A percentile compares a stretch with the other conserved stretches of the same genome.
phyloP scores from a whole-genome alignment of 1,140 invertebrate genomes.

The Drosophila cardini region DNA sequence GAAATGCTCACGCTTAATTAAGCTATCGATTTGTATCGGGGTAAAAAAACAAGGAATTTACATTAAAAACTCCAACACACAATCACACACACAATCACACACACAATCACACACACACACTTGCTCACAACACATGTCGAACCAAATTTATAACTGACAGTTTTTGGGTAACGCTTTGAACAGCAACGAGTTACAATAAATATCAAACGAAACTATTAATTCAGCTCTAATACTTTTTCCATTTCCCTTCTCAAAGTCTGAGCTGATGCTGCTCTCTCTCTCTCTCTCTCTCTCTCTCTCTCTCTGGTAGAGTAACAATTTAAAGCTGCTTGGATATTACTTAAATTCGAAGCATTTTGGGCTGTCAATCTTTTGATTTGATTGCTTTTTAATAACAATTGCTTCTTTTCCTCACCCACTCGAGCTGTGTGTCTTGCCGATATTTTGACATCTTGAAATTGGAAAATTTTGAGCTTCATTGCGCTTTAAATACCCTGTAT shows the following conservation, averaged over 20 bases:
- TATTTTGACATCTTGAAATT: constrained; percentile 6
- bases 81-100: neutral
- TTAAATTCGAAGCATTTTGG: neutral
- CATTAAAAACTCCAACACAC: constrained; percentile 3
- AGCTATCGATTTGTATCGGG: constrained; percentile 71
- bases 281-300: neutral
- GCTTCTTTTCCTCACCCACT: too few species aligned
- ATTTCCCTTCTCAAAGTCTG: neutral
- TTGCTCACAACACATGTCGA: neutral
- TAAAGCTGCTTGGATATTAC: neutral
- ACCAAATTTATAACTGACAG: constrained; percentile 28
- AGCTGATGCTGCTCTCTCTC: too few species aligned
- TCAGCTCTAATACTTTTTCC: neutral
- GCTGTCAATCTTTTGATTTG: constrained; percentile 10
- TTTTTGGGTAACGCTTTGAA: constrained; percentile 25
- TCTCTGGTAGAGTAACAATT: neutral
- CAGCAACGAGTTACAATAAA: neutral
- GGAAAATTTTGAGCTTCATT: neutral
- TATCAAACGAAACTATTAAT: constrained; percentile 10
- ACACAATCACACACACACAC: neutral
- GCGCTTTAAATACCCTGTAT: too few species aligned
- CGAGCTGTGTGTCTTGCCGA: neutral
- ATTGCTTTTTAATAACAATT: constrained; percentile 21
- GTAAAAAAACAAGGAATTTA: constrained; percentile 51
- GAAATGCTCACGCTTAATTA: constrained; percentile 78